phyloP scores from a whole-genome alignment of 2,113 vertebrate genomes.

The Clarias gariepinus region DNA sequence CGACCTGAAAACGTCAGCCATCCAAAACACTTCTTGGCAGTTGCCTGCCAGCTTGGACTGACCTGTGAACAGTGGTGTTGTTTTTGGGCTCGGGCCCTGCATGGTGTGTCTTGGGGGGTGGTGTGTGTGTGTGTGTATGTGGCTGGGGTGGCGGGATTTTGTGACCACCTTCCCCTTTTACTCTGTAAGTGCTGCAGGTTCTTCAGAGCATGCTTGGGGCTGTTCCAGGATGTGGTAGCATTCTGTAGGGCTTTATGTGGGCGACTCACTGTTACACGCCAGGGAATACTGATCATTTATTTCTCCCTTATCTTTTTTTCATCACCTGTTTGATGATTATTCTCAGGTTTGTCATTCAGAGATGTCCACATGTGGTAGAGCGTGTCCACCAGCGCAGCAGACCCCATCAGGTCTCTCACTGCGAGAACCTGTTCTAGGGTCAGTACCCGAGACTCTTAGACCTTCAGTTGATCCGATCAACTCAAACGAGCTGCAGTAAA shows the following conservation, averaged over 20 bases:
- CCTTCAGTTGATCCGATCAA: neutral
- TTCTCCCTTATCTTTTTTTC: neutral
- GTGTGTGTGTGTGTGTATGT: no score
- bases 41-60: slow-evolving; percentile 31
- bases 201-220: neutral
- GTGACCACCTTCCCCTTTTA: slow-evolving; percentile 29
- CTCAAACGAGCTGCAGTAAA: neutral
- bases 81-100: slow-evolving; percentile 34
- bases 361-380: neutral
- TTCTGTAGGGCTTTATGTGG: neutral
- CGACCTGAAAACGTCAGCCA: slow-evolving; percentile 52
- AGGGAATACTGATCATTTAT: neutral
- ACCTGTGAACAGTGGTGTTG: slow-evolving; percentile 44
- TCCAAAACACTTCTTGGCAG: slow-evolving; percentile 51
- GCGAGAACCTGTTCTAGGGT: neutral
- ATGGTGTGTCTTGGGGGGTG: neutral
- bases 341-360: neutral
- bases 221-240: neutral
- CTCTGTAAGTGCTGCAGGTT: slow-evolving; percentile 19
- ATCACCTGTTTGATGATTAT: neutral
- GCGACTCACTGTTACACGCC: neutral
- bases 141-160: neutral
- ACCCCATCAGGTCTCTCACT: no score
- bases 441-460: neutral
- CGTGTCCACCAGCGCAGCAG: no score